These are phyloP conservation scores for Jacana jacana DNA, from an alignment of 2,113 vertebrate species.

Conservation along the genomic window DNA sequence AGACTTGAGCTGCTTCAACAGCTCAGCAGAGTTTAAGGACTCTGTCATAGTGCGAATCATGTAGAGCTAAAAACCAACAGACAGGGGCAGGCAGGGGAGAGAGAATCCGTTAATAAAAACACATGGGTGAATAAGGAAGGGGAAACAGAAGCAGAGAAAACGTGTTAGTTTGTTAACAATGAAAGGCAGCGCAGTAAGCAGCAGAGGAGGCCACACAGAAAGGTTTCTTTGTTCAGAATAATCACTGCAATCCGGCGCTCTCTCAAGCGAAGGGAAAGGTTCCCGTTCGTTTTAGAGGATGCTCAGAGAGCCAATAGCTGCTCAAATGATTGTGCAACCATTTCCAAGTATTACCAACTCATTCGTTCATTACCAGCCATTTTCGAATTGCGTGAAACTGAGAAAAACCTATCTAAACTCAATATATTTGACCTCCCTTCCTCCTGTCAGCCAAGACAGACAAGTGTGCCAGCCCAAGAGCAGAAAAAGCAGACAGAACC, in stretches of 20 bases:
- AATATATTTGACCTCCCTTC: neutral
- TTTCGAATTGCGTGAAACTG: neutral
- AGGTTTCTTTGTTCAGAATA: neutral
- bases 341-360: neutral
- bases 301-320: neutral
- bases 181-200: conserved; percentile 27
- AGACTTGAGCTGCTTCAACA: conserved; percentile 84
- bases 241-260: neutral
- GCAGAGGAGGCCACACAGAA: neutral
- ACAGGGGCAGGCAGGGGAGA: conserved; percentile 74
- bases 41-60: conserved; percentile 86
- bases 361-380: neutral
- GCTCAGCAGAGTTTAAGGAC: conserved; percentile 84
- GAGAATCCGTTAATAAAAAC: conserved; percentile 74
- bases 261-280: neutral
- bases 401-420: neutral
- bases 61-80: conserved; percentile 84
- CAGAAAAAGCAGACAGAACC: neutral
- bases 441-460: neutral
- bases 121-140: conserved; percentile 47
- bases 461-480: neutral
- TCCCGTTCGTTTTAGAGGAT: neutral
- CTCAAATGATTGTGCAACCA: neutral
- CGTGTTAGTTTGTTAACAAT: conserved; percentile 69
- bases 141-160: conserved; percentile 60